These are phyloP conservation scores for Aurelia sp. DNA, from an alignment of 30 jellyfish, hydroid and myxozoan genomes.

Conservation along the genomic window DNA sequence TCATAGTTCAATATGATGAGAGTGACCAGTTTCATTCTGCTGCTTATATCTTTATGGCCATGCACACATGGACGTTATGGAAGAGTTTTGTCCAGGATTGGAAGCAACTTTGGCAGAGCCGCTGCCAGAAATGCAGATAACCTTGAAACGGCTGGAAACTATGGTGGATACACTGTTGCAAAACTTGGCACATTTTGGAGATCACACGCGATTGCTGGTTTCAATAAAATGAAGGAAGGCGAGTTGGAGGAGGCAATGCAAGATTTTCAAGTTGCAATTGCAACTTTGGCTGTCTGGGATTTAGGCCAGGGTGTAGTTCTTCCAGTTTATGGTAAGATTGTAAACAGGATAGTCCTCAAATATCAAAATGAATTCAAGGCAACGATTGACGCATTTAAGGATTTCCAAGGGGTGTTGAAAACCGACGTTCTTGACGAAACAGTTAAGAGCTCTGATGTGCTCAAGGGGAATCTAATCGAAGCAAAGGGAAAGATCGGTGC, in stretches of 20 bases:
- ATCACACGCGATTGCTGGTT: slow-evolving; percentile 13
- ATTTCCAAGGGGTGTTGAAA: slow-evolving; percentile 1
- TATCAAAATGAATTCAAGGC: slow-evolving; percentile 10
- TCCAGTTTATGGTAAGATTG: slow-evolving; percentile 34
- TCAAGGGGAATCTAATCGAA: slow-evolving; percentile 12
- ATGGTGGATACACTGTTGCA: slow-evolving; percentile 22
- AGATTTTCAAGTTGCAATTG: slow-evolving; percentile 16
- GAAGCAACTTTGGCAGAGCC: too few relatives aligned
- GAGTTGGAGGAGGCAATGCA: slow-evolving; percentile 49
- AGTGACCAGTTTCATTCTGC: too few relatives aligned
- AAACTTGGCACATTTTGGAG: slow-evolving; percentile 39
- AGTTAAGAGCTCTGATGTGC: slow-evolving; percentile 9
- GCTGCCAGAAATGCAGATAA: neutral
- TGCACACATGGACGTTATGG: too few relatives aligned
- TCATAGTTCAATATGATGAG: too few relatives aligned
- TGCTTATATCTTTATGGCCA: too few relatives aligned
- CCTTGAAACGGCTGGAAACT: slow-evolving; percentile 5
- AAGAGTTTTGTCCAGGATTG: too few relatives aligned
- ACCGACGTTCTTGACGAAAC: slow-evolving; percentile 28
- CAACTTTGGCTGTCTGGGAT: slow-evolving; percentile 56
- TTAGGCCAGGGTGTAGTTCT: slow-evolving; percentile 34
- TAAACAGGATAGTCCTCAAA: slow-evolving; percentile 21
- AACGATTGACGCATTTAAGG: slow-evolving; percentile 6
- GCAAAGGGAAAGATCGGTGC: slow-evolving; percentile 25
- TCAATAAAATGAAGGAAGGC: slow-evolving; percentile 24